These are phyloP conservation scores for Orchesella flavescens DNA, from an alignment of 2,888 invertebrate genomes.

Conservation along the genomic window DNA sequence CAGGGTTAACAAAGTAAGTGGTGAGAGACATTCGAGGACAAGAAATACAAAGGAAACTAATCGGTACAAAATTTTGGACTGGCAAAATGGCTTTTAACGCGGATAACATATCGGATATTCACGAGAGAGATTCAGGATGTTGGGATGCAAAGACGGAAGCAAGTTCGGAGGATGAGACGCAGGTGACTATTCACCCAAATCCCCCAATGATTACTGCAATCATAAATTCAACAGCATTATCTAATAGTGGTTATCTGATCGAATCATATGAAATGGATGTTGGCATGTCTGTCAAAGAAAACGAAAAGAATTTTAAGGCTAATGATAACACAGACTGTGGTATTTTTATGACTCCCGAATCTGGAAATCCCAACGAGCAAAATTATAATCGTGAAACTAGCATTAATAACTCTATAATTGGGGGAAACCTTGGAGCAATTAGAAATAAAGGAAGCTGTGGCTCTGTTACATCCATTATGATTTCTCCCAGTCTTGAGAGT, in stretches of 20 bases:
- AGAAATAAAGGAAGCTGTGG: conserved; percentile 60
- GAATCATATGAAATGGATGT: conserved; percentile 58
- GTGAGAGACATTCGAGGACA: background rate
- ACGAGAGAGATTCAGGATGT: conserved; percentile 58
- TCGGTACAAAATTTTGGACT: conserved; percentile 51
- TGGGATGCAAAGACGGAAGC: conserved; percentile 54
- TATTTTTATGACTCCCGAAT: conserved; percentile 62
- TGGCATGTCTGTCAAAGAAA: conserved; percentile 18
- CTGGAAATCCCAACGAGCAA: conserved; percentile 44
- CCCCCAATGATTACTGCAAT: background rate
- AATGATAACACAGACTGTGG: conserved; percentile 36
- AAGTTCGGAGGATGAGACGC: conserved; percentile 47
- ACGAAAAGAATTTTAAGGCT: conserved; percentile 45
- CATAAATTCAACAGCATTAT: background rate
- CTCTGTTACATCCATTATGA: conserved; percentile 57
- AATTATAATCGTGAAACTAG: conserved; percentile 29
- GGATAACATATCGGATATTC: conserved; percentile 40
- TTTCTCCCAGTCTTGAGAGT: conserved; percentile 45
- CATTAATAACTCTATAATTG: conserved; percentile 49
- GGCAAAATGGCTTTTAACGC: conserved; percentile 55
- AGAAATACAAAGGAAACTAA: conserved; percentile 44
- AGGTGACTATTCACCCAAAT: conserved; percentile 33
- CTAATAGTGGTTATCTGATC: conserved; percentile 40
- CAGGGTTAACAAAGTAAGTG: conserved; percentile 47
- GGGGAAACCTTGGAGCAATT: conserved; percentile 43